Percentiles rank a stretch among this genome's conserved stretches.
Conservation (phyloP, 2,113 vertebrate genomes). For the Ploceus nigricollis region DNA sequence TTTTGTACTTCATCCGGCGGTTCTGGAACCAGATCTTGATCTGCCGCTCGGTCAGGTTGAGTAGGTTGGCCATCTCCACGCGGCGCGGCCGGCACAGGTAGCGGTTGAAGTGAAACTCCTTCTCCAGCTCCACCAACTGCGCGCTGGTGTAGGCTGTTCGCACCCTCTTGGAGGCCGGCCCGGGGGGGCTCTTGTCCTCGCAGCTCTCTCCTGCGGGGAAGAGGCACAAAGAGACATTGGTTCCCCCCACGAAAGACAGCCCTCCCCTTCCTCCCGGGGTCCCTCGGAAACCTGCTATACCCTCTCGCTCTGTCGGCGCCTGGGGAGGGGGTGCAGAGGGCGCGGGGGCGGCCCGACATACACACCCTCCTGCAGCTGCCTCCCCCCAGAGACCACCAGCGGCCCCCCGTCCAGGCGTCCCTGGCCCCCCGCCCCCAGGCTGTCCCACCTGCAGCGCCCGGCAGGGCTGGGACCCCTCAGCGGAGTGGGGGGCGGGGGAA, state of each 20-base stretch:
- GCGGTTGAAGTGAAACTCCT: slow-evolving; percentile 98
- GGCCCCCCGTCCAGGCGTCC: not conserved
- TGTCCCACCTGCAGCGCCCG: not conserved
- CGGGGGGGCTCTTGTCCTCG: slow-evolving; percentile 96
- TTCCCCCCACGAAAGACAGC: not conserved
- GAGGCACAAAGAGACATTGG: not conserved
- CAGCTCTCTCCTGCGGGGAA: slow-evolving; percentile 85
- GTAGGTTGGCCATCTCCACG: slow-evolving; percentile 97
- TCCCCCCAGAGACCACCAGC: not conserved
- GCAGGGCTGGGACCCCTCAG: not conserved
- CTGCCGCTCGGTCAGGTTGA: slow-evolving; percentile 97
- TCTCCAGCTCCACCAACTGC: slow-evolving; percentile 96
- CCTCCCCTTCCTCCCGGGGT: not conserved
- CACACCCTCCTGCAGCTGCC: not conserved
- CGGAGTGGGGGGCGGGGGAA: not conserved
- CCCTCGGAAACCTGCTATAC: not conserved
- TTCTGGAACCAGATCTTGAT: slow-evolving; percentile 99
- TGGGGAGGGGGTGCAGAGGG: not conserved
- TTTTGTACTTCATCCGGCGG: slow-evolving; percentile 99
- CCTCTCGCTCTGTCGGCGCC: not conserved
- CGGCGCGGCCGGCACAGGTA: slow-evolving; percentile 94
- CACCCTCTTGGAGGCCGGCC: slow-evolving; percentile 94
- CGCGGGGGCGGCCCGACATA: too few relatives aligned
- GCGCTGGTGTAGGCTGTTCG: slow-evolving; percentile 97
- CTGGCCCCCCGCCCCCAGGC: not conserved